Base-by-base conservation (phyloP, 2,797 vertebrate species). In the Dipus sagitta region DNA sequence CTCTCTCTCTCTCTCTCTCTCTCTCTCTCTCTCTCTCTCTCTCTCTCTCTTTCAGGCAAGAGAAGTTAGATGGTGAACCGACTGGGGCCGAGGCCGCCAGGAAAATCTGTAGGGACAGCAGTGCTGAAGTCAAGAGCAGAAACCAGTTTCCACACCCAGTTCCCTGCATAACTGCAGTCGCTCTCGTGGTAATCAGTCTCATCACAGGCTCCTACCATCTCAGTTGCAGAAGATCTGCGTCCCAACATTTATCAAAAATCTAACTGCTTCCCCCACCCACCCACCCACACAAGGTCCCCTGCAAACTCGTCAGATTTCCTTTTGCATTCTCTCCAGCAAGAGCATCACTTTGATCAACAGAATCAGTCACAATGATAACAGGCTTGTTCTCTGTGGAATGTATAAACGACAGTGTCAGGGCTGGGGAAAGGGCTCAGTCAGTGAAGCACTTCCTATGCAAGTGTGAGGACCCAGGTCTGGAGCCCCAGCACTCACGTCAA, bases 261-360 rank as follows among this genome's bases (percentile, higher is more conserved):
- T 77, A 72, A 92, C 38, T 84, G 64, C 78, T 76, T 76, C 91
- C 71, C 62, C 88, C 38, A 38, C 38, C 38, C n/a, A n/a, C n/a
- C n/a, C n/a, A n/a, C 38, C 38, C 38, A 3, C 3, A 38, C 38
- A 74, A 94, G 84, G 81, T 87, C 87, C 24, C 78, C 52, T 83
- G 30, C 23, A 58, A 89, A 94, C 75, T 82, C 6, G 26, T 38
- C 74, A 86, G 78, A 76, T 84, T 88, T 64, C 74, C 58, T 85
- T 88, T 67, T 28, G 26, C 74, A 91, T 82, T 76, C 65, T 85
- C 85, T 81, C 74, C 47, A 20, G 77, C 86, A 80, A 34, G 0
- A 3, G 11, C 20, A 71, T 58, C 28, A 15, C 12, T 79, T 89
- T 83, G 82, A 88, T 42, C 70, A 74, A 72, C 15, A 30, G 72